A percentile compares a stretch with the other conserved stretches of the same genome.
phyloP scores from a whole-genome alignment of 2,797 vertebrate genomes.

The Acanthurus leucopareius region DNA sequence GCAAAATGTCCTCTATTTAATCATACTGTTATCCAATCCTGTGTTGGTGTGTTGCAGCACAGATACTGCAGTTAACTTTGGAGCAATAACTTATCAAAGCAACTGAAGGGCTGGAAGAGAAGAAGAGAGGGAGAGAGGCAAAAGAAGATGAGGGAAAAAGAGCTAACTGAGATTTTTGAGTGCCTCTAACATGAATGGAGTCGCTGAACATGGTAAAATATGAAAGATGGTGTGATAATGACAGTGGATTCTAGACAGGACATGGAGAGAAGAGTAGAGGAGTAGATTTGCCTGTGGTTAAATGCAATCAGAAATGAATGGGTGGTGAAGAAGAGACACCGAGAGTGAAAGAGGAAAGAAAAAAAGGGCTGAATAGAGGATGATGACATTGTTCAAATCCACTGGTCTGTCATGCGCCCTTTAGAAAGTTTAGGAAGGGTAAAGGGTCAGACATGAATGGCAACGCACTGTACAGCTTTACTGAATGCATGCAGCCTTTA shows the following conservation, averaged over 20 bases:
- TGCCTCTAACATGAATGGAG: conserved; percentile 15
- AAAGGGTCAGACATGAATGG: conserved; percentile 12
- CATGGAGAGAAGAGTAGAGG: background rate
- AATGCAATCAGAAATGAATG: conserved; percentile 35
- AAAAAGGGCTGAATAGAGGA: conserved; percentile 23
- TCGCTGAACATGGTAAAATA: background rate
- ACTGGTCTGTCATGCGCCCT: conserved; percentile 37
- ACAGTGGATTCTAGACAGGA: conserved; percentile 14
- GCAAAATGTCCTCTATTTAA: conserved; percentile 64
- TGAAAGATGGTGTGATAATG: conserved; percentile 19
- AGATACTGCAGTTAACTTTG: conserved; percentile 55
- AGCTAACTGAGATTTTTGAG: conserved; percentile 2
- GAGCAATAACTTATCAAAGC: conserved; percentile 50
- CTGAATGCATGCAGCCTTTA: conserved; percentile 11
- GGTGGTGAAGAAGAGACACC: background rate
- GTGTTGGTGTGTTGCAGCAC: conserved; percentile 35
- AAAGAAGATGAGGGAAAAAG: background rate
- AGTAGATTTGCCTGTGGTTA: conserved; percentile 32
- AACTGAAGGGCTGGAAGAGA: background rate
- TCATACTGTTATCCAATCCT: conserved; percentile 58
- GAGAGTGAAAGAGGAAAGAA: background rate
- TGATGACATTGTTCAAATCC: conserved; percentile 48
- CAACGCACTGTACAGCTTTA: background rate
- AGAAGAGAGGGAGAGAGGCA: background rate
- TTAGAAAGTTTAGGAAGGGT: conserved; percentile 3